Base-by-base conservation (phyloP, 1,140 invertebrate genomes). In the Diorhabda sublineata region DNA sequence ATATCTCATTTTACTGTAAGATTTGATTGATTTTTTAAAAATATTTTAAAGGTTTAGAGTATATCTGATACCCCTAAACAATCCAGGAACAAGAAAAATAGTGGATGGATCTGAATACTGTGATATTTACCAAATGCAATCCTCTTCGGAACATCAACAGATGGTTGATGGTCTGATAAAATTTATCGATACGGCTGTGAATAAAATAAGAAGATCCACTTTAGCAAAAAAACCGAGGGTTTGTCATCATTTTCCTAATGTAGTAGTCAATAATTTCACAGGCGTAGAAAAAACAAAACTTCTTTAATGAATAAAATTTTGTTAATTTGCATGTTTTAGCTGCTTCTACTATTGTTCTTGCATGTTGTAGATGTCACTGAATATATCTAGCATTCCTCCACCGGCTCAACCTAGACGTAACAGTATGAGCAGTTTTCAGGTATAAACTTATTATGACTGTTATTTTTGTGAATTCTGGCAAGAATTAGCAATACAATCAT, bases 111-210 rank as follows among this genome's bases (percentile, higher is more conserved):
- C 86, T 3, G 81, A 86, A 47, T 87, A 89, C 71, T 95, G 92
- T 78, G 93, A 97, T 81, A 89, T 97, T 60, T 97, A 96, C 77
- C 82, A 85, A 45, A 81, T 85, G 2, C 78, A 84, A 45, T 86
- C 85, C 3, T 77, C 84, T 0, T 82, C 87, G 0, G 93, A 96
- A 26, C 85, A 91, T 60, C 85, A 88, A 57, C 79, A 81, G 44
- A 79, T 88, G 63, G 86, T 90, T 56, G 86, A 91, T 66, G 89
- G 89, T 5, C 95, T 97, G 81, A 82, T 97, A 4, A 90, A 92
- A 72, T 95, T 97, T 78, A 88, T 96, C 7, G 95, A 98, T 82
- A 87, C 88, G 0, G 90, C 89, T 81, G 86, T 97, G 42, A 98
- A 98, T 83, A 95, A 95, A 83, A 91, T 97, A 76, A 90, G 91